phyloP scores from a whole-genome alignment of 2,113 vertebrate species.

The Hemiprocne comata region DNA sequence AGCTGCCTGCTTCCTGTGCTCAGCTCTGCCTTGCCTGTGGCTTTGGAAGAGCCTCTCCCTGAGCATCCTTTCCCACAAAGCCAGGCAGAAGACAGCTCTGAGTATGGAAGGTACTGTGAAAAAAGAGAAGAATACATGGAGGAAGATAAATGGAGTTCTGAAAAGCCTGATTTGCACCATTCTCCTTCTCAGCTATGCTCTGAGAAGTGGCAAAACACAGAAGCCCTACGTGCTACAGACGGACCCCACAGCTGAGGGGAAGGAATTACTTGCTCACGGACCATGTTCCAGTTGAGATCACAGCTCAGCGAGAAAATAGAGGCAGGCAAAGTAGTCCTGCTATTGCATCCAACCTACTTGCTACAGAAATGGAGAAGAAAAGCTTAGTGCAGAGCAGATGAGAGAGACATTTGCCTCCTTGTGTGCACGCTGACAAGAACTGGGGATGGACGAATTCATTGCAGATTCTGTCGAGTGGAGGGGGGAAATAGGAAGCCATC shows the following conservation, averaged over 20 bases:
- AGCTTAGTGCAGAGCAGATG: constrained; percentile 25
- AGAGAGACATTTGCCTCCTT: constrained; percentile 63
- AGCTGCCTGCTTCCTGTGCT: not conserved
- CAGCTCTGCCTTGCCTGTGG: not conserved
- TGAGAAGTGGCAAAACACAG: not conserved
- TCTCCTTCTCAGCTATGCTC: constrained; percentile 46
- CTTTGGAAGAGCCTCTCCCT: not conserved
- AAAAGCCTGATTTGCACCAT: constrained; percentile 3
- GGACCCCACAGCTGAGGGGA: constrained; percentile 28
- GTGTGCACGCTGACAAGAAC: constrained; percentile 44
- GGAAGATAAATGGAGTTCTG: not conserved
- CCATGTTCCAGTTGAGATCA: constrained; percentile 40
- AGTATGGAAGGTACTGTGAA: accelerated
- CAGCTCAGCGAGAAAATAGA: constrained; percentile 48
- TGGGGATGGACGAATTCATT: not conserved
- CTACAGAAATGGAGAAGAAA: constrained; percentile 34
- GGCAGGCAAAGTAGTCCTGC: constrained; percentile 44
- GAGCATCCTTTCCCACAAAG: not conserved
- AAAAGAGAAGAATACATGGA: not conserved
- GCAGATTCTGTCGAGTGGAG: not conserved
- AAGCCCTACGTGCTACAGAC: constrained; percentile 37
- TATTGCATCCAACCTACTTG: constrained; percentile 22
- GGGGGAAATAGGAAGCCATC: constrained; percentile 31
- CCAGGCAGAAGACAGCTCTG: accelerated
- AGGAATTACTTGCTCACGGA: not conserved